Conservation (phyloP, 1,140 invertebrate genomes). For the Phocides pigmalion region DNA sequence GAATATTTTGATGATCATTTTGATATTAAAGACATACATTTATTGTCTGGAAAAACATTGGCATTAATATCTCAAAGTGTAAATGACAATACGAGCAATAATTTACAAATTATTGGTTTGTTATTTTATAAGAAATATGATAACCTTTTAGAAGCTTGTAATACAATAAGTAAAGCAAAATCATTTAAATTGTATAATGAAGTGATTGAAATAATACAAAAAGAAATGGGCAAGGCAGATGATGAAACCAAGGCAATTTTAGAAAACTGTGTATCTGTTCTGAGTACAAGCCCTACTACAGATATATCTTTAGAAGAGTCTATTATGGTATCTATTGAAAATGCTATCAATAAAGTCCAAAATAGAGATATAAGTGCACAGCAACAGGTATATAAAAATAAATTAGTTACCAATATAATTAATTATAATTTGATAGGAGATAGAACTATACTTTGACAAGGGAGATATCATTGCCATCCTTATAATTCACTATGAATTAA, state of each 20-base stretch:
- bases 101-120: constrained; percentile 88
- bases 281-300: constrained; percentile 44
- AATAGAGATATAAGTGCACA: constrained; percentile 85
- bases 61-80: constrained; percentile 84
- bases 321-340: constrained; percentile 83
- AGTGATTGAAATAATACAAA: constrained; percentile 57
- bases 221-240: constrained; percentile 47
- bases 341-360: constrained; percentile 79
- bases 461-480: no score
- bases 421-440: no score
- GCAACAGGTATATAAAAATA: constrained; percentile 70
- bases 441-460: no score
- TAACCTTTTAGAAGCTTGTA: constrained; percentile 75
- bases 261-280: constrained; percentile 52
- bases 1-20: constrained; percentile 94
- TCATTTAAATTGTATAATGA: constrained; percentile 62
- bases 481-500: no score
- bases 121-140: constrained; percentile 88
- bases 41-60: constrained; percentile 92
- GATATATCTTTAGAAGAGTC: constrained; percentile 67
- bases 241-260: constrained; percentile 49
- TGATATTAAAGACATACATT: constrained; percentile 88
- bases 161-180: constrained; percentile 52
- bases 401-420: no score
- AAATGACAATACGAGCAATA: constrained; percentile 85